Conservation (phyloP, 2,797 vertebrate genomes). For the Pangasius krempfi region DNA sequence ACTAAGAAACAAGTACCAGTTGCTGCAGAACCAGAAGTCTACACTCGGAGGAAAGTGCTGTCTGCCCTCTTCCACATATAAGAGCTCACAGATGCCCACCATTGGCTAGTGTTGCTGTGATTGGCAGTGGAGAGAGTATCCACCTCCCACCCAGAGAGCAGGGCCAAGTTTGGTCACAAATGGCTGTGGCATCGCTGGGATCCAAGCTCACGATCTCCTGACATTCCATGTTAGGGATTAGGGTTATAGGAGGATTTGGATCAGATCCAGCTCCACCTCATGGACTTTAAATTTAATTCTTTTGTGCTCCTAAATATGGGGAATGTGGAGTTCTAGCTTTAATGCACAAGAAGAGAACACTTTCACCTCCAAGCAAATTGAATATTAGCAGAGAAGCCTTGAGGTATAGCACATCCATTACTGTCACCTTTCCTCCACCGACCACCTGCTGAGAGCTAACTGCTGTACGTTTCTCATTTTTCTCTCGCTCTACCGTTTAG, state of each 20-base stretch:
- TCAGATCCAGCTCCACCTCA: neutral
- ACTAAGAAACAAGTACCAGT: neutral
- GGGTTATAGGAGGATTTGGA: neutral
- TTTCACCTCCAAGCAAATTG: neutral
- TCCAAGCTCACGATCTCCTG: neutral
- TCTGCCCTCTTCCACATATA: neutral
- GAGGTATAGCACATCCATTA: neutral
- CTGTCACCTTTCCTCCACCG: neutral
- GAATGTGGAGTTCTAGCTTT: neutral
- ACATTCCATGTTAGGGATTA: neutral
- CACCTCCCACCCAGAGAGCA: neutral
- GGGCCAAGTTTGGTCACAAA: neutral
- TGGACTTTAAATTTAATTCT: neutral
- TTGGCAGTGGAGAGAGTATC: neutral
- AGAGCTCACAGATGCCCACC: neutral
- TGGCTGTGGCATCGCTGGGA: neutral
- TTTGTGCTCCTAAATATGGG: neutral
- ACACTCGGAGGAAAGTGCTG: neutral
- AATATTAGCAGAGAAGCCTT: neutral
- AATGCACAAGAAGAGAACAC: neutral
- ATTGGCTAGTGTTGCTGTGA: neutral
- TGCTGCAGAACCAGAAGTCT: neutral
- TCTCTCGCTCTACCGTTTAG: neutral
- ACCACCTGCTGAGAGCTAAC: conserved; percentile 19
- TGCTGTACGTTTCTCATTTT: conserved; percentile 6